These are phyloP conservation scores for Tinamus major DNA, from an alignment of 2,797 vertebrate genomes.

Conservation along the genomic window DNA sequence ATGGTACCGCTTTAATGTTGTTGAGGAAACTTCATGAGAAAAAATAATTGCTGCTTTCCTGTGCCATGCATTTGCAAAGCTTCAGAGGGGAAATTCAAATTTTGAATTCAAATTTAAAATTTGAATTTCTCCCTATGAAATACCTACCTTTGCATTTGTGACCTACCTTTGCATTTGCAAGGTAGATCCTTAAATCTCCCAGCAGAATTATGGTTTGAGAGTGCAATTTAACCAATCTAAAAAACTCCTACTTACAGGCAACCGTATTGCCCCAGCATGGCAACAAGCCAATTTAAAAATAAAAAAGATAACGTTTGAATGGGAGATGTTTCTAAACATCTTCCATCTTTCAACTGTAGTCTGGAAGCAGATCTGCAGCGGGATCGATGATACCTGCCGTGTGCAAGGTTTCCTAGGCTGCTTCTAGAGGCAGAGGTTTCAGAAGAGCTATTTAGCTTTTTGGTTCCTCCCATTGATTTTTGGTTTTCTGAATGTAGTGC, in stretches of 20 bases:
- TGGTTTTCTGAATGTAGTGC: conserved; percentile 38
- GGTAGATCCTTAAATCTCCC: neutral
- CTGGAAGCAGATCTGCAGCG: neutral
- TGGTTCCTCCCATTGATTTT: conserved; percentile 53
- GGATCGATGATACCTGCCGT: conserved; percentile 55
- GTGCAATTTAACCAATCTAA: neutral
- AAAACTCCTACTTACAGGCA: neutral
- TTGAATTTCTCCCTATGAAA: too few species aligned
- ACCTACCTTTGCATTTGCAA: too few species aligned
- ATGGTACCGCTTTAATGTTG: neutral
- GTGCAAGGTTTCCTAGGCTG: conserved; percentile 21
- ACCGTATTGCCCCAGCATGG: neutral
- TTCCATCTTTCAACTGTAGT: too few species aligned
- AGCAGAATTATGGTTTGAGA: neutral
- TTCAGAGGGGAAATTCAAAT: neutral
- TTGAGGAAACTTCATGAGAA: neutral
- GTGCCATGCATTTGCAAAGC: neutral
- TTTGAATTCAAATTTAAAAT: too few species aligned
- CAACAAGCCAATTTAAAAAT: neutral
- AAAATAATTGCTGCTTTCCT: neutral
- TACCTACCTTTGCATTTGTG: too few species aligned
- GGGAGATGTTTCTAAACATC: neutral
- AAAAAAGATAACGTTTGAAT: neutral
- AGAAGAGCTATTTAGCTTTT: conserved; percentile 27
- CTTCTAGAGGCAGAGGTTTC: neutral